A percentile compares a stretch with the other conserved stretches of the same genome.
These are phyloP conservation scores for Empis stercorea DNA, from an alignment of 2,888 invertebrate species.

Conservation along the genomic window DNA sequence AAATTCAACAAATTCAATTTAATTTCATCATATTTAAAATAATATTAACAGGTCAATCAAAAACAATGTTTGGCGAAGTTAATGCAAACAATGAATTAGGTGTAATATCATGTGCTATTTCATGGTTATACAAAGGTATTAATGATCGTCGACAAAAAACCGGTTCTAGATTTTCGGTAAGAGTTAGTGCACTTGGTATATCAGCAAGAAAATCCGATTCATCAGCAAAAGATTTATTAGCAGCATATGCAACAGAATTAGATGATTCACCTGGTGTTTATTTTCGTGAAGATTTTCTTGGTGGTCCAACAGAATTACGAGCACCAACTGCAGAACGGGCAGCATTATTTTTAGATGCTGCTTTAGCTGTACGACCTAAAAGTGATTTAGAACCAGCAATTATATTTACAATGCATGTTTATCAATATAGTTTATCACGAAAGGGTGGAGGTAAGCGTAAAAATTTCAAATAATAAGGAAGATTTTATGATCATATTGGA, in stretches of 20 bases:
- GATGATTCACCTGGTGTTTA: slow-evolving; percentile 87
- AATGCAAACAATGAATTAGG: slow-evolving; percentile 50
- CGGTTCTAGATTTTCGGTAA: slow-evolving; percentile 82
- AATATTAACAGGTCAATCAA: slow-evolving; percentile 68
- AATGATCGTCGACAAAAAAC: slow-evolving; percentile 84
- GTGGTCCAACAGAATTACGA: slow-evolving; percentile 84
- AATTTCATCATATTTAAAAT: not conserved
- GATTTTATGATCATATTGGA: not conserved
- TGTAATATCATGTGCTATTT: slow-evolving; percentile 87
- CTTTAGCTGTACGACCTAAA: slow-evolving; percentile 58
- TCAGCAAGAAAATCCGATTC: slow-evolving; percentile 84
- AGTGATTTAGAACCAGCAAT: slow-evolving; percentile 83
- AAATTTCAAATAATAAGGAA: not conserved
- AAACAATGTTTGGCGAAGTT: slow-evolving; percentile 71
- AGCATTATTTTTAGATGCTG: slow-evolving; percentile 89
- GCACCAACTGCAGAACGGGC: slow-evolving; percentile 93
- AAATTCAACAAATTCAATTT: not conserved
- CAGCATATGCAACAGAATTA: slow-evolving; percentile 80
- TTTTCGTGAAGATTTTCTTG: slow-evolving; percentile 81
- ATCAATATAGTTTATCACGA: slow-evolving; percentile 87
- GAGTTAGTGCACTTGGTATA: slow-evolving; percentile 91
- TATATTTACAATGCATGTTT: slow-evolving; percentile 89
- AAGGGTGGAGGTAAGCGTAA: slow-evolving; percentile 66
- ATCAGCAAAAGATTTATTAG: slow-evolving; percentile 73
- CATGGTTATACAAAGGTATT: slow-evolving; percentile 91